Base-by-base conservation (phyloP, 2,888 invertebrate genomes). In the Biston stratarius region DNA sequence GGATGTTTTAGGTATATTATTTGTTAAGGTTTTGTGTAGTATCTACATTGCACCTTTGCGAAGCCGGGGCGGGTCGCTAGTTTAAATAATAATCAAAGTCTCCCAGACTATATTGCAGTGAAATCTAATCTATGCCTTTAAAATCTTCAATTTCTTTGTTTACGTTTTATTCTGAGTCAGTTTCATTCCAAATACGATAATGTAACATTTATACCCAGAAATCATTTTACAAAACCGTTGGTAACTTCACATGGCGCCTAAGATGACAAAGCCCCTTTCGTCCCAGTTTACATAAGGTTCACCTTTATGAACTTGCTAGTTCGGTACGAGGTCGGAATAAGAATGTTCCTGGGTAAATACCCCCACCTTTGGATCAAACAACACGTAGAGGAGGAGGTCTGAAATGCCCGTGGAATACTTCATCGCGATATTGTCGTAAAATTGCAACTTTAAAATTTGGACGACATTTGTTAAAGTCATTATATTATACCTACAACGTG, bases 301-400 rank as follows among this genome's bases (percentile, higher is more conserved):
- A 53, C 62, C 62, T 67, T 49, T 62, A 62, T 62, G 62, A 62
- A 58, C 40, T 34, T 44, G 65, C 55, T 56, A 59, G 58, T 69
- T 80, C 53, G 42, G 36, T 49, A 67, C 67, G 67, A 33, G 47
- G 42, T 36, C 45, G 36, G 67, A 67, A 67, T 67, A 63, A 62
- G 59, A 67, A 67, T 67, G 53, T 56, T 56, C 34, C 44, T 14
- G 58, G 49, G 67, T 59, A 62, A 62, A 67, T 62, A 63, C 59
- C 47, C 61, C 51, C 45, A 38, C 38, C 38, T 9, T 38, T 59
- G 33, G 67, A 62, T 62, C 59, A 51, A 67, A 63, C 40, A 57
- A 44, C 62, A 63, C 63, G 63, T 65, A 48, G 12, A 7, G 33
- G 49, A 44, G 49, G 44, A 38, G 60, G 44, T 60, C 15, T 56